Evolutionary conservation across 2,888 invertebrate species (phyloP), one percentile per base, ranked within the genome.

Genomic region (Sphecodes monilicornis): DNA sequence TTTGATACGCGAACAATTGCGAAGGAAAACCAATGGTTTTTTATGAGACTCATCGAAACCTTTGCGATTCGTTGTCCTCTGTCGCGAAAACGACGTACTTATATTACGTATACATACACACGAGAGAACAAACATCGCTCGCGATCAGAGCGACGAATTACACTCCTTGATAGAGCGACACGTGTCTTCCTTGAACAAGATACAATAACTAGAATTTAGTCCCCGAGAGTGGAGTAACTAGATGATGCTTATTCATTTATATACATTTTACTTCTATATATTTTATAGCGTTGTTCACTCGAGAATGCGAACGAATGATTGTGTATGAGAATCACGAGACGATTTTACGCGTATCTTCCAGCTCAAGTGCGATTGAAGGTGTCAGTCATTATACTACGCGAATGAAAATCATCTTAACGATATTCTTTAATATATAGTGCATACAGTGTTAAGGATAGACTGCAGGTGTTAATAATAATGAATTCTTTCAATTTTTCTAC

Each of bases 161-260:
- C 60, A 60, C 86, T 86, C 78, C 64, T 68, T 71, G 78, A 85
- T 84, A 84, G 79, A 64, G 84, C 74, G 89, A 86, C 80, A 80
- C 80, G 89, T 86, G 88, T 90, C 89, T 89, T 89, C 89, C 90
- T 90, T 74, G 82, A 90, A 82, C 81, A 75, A 90, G 86, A 89
- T 90, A 90, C 85, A 90, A 90, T 88, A 90, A 90, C 85, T 88
- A 90, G 89, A 76, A 43, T 84, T 84, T 90, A 89, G 88, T 81
- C 77, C 74, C 50, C 82, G 77, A 36, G 74, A 73, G 74, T 73
- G 77, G 78, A 41, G 79, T 81, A 80, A 83, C 76, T 85, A 82
- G 80, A 79, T 26, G 69, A 83, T 73, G 88, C 74, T 85, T 78
- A 76, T 80, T 82, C 22, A 74, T 82, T 82, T 87, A 76, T 87